Evolutionary conservation across 2,797 vertebrate species (phyloP).

Genomic region (Staurois parvus): DNA sequence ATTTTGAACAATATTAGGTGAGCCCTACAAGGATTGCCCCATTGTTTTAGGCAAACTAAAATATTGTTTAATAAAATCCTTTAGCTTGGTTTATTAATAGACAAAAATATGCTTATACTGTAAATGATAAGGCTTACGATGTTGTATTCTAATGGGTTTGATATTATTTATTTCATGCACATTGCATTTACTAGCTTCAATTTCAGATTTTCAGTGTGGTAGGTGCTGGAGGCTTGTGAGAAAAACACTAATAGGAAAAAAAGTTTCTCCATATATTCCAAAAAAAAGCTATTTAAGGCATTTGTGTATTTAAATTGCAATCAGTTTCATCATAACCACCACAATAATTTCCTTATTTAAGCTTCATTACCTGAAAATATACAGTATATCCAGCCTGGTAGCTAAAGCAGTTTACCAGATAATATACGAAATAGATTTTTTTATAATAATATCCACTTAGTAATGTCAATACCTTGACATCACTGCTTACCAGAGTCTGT

Average conservation of each 20-base stretch:
- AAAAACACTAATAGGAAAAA: slow-evolving; percentile 70
- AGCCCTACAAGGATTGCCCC: too few relatives aligned
- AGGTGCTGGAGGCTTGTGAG: slow-evolving; percentile 64
- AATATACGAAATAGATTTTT: slow-evolving; percentile 1
- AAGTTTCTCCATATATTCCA: slow-evolving; percentile 53
- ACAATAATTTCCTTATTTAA: slow-evolving; percentile 1
- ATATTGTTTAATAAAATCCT: too few relatives aligned
- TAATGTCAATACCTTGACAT: slow-evolving; percentile 9
- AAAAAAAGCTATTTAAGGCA: slow-evolving; percentile 59
- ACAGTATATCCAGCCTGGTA: neutral
- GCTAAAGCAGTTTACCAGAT: slow-evolving; percentile 7
- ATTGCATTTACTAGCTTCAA: slow-evolving; percentile 76
- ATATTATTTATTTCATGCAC: slow-evolving; percentile 85
- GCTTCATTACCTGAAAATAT: neutral
- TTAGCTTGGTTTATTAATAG: too few relatives aligned
- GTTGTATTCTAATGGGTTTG: slow-evolving; percentile 47
- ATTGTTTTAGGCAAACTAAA: too few relatives aligned
- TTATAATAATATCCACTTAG: neutral
- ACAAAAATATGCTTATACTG: neutral
- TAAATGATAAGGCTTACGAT: neutral
- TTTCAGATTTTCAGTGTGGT: slow-evolving; percentile 75
- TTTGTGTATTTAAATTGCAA: slow-evolving; percentile 19
- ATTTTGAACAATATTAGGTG: too few relatives aligned
- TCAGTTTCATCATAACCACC: slow-evolving; percentile 9
- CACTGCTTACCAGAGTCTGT: slow-evolving; percentile 6